Percentiles rank a stretch among this genome's conserved stretches.
phyloP scores from a whole-genome alignment of 2,888 invertebrate genomes.

The Nysson spinosus region DNA sequence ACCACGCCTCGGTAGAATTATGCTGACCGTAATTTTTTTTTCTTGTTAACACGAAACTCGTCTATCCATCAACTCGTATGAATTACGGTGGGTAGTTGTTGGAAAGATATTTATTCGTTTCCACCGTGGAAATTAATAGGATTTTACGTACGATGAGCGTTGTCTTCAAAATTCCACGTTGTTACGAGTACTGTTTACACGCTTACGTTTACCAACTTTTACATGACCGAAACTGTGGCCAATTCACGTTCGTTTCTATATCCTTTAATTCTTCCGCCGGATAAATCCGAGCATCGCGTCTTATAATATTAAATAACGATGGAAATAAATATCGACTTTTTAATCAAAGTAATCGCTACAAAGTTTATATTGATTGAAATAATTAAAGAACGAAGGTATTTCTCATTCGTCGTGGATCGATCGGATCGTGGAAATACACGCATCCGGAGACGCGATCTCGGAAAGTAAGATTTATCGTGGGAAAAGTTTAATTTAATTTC shows the following conservation, averaged over 20 bases:
- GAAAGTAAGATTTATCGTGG: constrained; percentile 58
- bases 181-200: no score
- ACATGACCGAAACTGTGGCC: constrained; percentile 4
- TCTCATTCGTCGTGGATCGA: constrained; percentile 9
- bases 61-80: constrained; percentile 38
- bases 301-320: no score
- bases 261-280: no score
- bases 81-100: constrained; percentile 24
- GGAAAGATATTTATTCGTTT: constrained; percentile 37
- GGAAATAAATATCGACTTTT: constrained; percentile 3
- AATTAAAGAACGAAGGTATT: constrained; percentile 19
- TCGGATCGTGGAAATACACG: constrained; percentile 1
- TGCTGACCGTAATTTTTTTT: constrained; percentile 36
- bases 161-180: background rate
- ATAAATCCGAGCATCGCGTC: no score
- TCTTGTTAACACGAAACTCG: constrained; percentile 29
- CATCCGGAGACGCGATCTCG: background rate
- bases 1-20: constrained; percentile 26
- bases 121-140: constrained; percentile 21
- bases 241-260: no score
- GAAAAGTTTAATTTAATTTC: constrained; percentile 70
- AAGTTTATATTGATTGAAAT: no score
- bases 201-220: no score
- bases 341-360: constrained; percentile 12
- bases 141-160: constrained; percentile 3